A percentile compares a stretch with the other conserved stretches of the same genome.
Conservation (phyloP, 2,113 vertebrate genomes). For the Rhea americana region DNA sequence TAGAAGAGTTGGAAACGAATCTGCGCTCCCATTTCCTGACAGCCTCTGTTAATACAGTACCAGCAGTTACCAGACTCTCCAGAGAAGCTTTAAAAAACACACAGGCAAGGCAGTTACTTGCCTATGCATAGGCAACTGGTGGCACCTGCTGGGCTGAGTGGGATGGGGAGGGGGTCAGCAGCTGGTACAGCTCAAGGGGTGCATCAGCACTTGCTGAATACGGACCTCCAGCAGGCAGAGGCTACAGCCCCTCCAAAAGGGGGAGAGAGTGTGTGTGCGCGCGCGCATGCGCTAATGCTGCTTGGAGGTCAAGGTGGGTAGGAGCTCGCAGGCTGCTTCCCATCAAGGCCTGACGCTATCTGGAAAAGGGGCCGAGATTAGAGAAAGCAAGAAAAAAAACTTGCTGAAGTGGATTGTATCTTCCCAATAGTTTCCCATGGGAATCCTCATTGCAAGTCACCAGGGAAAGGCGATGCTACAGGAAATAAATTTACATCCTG, state of each 20-base stretch:
- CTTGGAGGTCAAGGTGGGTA: too few relatives aligned
- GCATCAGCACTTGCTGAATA: neutral
- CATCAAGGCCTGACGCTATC: accelerated
- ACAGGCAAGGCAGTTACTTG: too few relatives aligned
- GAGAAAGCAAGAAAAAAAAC: neutral
- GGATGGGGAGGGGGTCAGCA: neutral
- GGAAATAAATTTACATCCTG: neutral
- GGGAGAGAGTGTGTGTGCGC: too few relatives aligned
- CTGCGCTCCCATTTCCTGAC: accelerated
- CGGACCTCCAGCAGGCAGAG: accelerated
- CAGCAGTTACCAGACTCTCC: too few relatives aligned
- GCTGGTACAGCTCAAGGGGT: neutral
- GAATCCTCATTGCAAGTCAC: neutral
- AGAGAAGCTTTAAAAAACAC: too few relatives aligned
- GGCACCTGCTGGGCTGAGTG: too few relatives aligned
- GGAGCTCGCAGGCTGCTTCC: neutral
- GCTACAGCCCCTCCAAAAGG: too few relatives aligned
- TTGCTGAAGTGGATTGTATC: accelerated
- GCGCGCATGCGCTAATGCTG: too few relatives aligned
- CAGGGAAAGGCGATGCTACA: neutral
- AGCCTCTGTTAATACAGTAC: neutral
- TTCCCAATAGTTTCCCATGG: neutral
- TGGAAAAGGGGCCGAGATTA: neutral
- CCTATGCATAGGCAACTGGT: too few relatives aligned
- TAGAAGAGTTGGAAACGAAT: neutral